Evolutionary conservation across 2,113 vertebrate species (phyloP), one percentile per base, ranked within the genome.

Genomic region (Anser cygnoides): DNA sequence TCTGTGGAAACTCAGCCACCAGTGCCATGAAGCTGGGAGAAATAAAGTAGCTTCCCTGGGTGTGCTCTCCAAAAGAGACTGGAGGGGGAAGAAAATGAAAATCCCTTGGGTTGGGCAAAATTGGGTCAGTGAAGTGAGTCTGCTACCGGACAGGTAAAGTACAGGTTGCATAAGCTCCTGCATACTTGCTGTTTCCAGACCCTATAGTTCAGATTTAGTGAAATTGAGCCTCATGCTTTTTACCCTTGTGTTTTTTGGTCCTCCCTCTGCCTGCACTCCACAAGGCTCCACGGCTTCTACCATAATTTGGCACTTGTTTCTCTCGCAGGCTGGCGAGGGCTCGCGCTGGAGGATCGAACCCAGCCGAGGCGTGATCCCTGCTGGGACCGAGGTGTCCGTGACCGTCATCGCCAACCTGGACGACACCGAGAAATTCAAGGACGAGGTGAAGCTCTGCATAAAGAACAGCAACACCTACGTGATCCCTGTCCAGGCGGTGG

Each of bases 261-360:
- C 14, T 63, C 23, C 39, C 18, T 39, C 37, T 49, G 72, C 14
- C 44, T 50, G 8, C 18, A 22, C 21, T 11, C n/a, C 43, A 11
- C 13, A 44, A 23, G 6, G 6, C 13, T 28, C 52, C 3, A 0
- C 59, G 39, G 57, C 70, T 84, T 84, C 57, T 25, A 37, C 26
- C 31, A 7, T 26, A 17, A 66, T 28, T 43, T 63, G 29, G 49
- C 39, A 76, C 85, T 59, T 71, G 37, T 43, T 95, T 96, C 46
- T 95, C 25, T 94, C 96, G 35, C 96, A 99, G 99, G 93, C 82
- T 77, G 94, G 81, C 1, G 95, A 90, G 82, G 55, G 39, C 41
- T 99, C 98, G 0, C 37, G 70, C 28, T 99, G 99, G 98, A 97
- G 90, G 4, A 94, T 98, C 81, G 98, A 98, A 77, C 99, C 99